phyloP scores from a whole-genome alignment of 2,888 invertebrate species.

The Prenolepis imparis region DNA sequence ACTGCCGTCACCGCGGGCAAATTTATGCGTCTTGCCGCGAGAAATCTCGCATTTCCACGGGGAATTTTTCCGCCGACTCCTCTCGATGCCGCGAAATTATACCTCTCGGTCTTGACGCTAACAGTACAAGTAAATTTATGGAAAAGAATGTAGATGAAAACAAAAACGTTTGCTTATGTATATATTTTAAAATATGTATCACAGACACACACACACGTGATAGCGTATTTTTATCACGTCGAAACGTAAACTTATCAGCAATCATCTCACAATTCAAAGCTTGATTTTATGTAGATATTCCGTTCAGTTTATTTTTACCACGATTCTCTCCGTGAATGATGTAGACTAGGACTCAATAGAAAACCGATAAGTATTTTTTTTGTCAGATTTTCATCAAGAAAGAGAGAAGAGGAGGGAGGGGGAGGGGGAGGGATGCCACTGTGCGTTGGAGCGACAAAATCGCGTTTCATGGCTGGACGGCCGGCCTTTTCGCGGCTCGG shows the following conservation, averaged over 20 bases:
- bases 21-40: not conserved
- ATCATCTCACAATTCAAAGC: too few species aligned
- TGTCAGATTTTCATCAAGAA: slow-evolving; percentile 50
- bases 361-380: slow-evolving; percentile 53
- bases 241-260: too few species aligned
- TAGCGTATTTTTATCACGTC: not conserved
- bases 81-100: not conserved
- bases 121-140: not conserved
- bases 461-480: slow-evolving; percentile 77
- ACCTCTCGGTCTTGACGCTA: not conserved
- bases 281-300: slow-evolving; percentile 22
- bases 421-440: not conserved
- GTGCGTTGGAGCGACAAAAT: slow-evolving; percentile 66
- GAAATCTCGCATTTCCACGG: not conserved
- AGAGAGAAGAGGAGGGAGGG: not conserved
- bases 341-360: slow-evolving; percentile 17
- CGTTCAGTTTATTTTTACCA: slow-evolving; percentile 12
- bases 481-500: slow-evolving; percentile 68
- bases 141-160: not conserved
- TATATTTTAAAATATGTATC: not conserved
- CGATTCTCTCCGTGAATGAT: slow-evolving; percentile 9
- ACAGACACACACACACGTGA: not conserved
- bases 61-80: not conserved
- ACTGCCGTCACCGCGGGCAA: not conserved
- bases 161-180: not conserved